Percentiles rank a stretch among this genome's conserved stretches.
Evolutionary conservation across 2,888 invertebrate genomes (phyloP).

Genomic region (Entomobrya multifasciata): DNA sequence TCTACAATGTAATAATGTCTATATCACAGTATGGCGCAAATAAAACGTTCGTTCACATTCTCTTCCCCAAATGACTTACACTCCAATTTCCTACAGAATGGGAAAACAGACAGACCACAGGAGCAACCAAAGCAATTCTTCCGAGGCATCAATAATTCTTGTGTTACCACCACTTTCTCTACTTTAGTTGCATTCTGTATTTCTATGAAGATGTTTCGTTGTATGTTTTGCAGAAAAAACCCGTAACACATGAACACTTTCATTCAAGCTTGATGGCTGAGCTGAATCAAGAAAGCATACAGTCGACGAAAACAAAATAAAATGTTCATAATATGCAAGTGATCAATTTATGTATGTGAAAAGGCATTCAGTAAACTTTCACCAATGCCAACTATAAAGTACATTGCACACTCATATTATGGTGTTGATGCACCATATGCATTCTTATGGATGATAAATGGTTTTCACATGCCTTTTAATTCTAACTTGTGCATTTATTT

Average conservation of each 20-base stretch:
- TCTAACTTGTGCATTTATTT: too few relatives aligned
- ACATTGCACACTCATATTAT: too few relatives aligned
- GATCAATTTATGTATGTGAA: too few relatives aligned
- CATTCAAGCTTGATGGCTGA: neutral
- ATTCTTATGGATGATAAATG: constrained; percentile 21
- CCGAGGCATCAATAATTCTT: constrained; percentile 72
- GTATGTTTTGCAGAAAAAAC: constrained; percentile 32
- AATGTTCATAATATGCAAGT: neutral
- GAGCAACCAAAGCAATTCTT: constrained; percentile 66
- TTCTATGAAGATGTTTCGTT: constrained; percentile 1
- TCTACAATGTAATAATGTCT: neutral
- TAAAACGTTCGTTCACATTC: constrained; percentile 60
- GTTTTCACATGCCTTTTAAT: constrained; percentile 2
- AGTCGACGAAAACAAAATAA: constrained; percentile 7
- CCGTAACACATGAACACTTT: constrained; percentile 26
- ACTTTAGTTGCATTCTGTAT: neutral
- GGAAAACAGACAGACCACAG: constrained; percentile 52
- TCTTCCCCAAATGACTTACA: constrained; percentile 59
- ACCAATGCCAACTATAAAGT: too few relatives aligned
- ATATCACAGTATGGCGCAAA: constrained; percentile 46
- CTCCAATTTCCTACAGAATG: constrained; percentile 17
- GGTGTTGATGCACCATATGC: too few relatives aligned
- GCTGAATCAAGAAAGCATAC: neutral
- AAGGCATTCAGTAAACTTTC: too few relatives aligned
- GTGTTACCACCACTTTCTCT: constrained; percentile 12